Conservation (phyloP, 2,797 vertebrate genomes). For the Intellagama lesueurii region DNA sequence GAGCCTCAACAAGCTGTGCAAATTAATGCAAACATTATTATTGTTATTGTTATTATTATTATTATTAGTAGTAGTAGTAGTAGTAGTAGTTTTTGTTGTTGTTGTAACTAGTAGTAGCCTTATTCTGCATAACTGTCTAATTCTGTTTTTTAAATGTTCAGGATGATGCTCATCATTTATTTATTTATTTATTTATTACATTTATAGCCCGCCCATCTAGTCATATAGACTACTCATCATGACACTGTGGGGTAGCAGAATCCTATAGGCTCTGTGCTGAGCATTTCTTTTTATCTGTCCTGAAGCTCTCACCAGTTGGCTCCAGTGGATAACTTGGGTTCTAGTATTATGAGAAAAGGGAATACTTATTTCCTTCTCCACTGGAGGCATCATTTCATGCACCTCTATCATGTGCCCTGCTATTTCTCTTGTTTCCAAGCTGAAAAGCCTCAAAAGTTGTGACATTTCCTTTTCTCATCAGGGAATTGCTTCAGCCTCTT, state of each 20-base stretch:
- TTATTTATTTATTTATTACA: too few species aligned
- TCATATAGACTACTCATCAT: too few species aligned
- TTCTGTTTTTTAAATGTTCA: neutral
- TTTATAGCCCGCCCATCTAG: too few species aligned
- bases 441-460: neutral
- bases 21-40: too few species aligned
- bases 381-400: neutral
- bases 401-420: neutral
- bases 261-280: too few species aligned
- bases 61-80: neutral
- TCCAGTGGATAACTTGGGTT: neutral
- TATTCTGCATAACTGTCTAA: neutral
- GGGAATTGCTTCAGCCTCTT: neutral
- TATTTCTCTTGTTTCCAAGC: neutral
- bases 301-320: neutral
- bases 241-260: neutral
- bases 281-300: neutral
- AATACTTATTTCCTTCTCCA: neutral
- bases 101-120: neutral
- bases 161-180: neutral
- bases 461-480: neutral
- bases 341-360: neutral
- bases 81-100: too few species aligned
- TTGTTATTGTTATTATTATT: neutral
- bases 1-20: too few species aligned